These are phyloP conservation scores for Camponotus pennsylvanicus DNA, from an alignment of 1,140 invertebrate genomes.

Conservation along the genomic window DNA sequence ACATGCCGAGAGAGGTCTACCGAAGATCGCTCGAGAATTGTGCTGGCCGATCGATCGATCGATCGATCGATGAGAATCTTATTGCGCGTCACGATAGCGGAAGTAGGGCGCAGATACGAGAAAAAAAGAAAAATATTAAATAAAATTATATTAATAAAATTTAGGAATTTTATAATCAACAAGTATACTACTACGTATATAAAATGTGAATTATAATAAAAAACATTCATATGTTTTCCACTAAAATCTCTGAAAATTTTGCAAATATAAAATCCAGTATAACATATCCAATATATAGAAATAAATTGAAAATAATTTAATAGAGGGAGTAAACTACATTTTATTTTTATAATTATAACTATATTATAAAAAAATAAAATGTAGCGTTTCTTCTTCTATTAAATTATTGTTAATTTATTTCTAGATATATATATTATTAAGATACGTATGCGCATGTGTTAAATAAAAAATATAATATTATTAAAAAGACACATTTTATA, in stretches of 20 bases:
- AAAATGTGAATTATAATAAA: background rate
- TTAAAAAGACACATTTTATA: background rate
- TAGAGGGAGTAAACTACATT: background rate
- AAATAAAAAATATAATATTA: background rate
- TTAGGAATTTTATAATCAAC: background rate
- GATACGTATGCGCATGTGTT: background rate
- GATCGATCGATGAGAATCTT: conserved; percentile 35
- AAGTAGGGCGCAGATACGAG: background rate
- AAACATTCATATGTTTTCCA: background rate
- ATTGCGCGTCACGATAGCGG: conserved; percentile 18
- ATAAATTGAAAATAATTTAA: background rate
- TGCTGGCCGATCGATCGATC: conserved; percentile 31
- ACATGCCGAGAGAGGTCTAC: conserved; percentile 49
- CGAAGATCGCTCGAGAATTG: conserved; percentile 39
- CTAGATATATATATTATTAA: too few relatives aligned
- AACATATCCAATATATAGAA: background rate
- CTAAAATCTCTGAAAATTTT: background rate
- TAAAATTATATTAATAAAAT: conserved; percentile 6
- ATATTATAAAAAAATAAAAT: too few relatives aligned
- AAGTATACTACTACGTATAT: too few relatives aligned
- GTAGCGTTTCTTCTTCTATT: too few relatives aligned
- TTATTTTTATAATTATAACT: background rate
- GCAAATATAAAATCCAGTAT: background rate
- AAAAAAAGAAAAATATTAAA: background rate
- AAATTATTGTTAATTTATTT: too few relatives aligned